Evolutionary conservation across 2,888 invertebrate species (phyloP), one percentile per base, ranked within the genome.

Genomic region (Meiosimyza decipiens): DNA sequence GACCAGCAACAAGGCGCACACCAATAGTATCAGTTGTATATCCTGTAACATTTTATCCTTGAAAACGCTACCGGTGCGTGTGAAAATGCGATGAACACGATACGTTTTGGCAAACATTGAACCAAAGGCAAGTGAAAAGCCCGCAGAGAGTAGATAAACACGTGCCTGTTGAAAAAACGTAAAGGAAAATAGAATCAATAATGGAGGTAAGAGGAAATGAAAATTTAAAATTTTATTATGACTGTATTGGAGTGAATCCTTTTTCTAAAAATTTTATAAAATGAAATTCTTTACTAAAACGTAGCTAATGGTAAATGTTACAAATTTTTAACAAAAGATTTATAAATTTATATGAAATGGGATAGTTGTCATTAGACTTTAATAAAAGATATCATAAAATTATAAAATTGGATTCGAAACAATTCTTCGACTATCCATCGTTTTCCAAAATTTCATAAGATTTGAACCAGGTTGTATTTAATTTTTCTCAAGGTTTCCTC

Each of bases 91-190:
- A 88, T 97, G 96, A 15, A 97, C 96, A 68, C 97, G 88, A 87
- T 96, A 97, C 0, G 96, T 97, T 88, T 97, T 97, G 4, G 96
- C 95, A 85, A 97, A 96, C 94, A 97, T 97, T 22, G 97, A 95
- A 51, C 97, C 97, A 83, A 97, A 97, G 1, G 96, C 94, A 79
- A 97, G 86, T 0, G 96, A 96, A 86, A 96, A 97, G 47, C 96
- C 97, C 63, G 95, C 94, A 3, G 96, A 95, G 66, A 97, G 89
- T 68, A 97, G 89, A 88, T 95, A 96, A 18, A 95, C 95, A 82
- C 95, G 90, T 64, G 93, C 92, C 97, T 97, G 89, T 49, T 87
- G 86, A 76, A 73, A 76, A 54, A 63, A 11, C 18, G 33, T 2
- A 60, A 1, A 28, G 33, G 9, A 40, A 49, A 15, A 71, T 54